Evolutionary conservation across 2,888 invertebrate species (phyloP).

Genomic region (Patella ulyssiponensis): DNA sequence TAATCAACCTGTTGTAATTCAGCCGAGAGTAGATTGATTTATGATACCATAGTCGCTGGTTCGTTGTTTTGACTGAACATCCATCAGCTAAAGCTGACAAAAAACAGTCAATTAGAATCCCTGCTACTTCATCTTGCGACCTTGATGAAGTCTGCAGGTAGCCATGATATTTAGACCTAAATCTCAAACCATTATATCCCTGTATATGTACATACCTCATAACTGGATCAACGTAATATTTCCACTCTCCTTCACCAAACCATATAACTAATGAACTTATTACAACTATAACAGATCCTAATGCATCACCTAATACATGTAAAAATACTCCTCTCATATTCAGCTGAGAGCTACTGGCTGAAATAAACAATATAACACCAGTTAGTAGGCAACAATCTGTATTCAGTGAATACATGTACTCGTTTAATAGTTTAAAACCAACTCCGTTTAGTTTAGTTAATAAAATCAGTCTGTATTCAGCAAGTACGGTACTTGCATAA

Average conservation of each 20-base stretch:
- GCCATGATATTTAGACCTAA: no score
- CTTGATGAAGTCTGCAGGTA: no score
- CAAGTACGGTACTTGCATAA: no score
- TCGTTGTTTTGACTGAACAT: no score
- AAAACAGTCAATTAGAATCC: not conserved
- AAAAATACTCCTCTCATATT: slow-evolving; percentile 99
- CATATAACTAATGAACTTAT: slow-evolving; percentile 83
- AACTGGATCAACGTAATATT: slow-evolving; percentile 93
- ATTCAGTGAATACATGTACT: no score
- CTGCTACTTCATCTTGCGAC: not conserved
- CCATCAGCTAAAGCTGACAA: no score
- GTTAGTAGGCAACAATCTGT: not conserved
- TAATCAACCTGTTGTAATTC: no score
- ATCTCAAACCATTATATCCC: no score
- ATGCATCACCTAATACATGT: slow-evolving; percentile 95
- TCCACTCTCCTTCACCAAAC: slow-evolving; percentile 78
- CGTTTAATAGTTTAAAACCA: not conserved
- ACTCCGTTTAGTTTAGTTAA: no score
- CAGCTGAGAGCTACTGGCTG: slow-evolving; percentile 84
- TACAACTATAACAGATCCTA: slow-evolving; percentile 94
- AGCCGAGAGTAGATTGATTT: no score
- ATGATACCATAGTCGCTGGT: no score
- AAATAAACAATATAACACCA: slow-evolving; percentile 22
- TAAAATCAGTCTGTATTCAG: no score
- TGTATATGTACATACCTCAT: slow-evolving; percentile 74